Conservation (phyloP, 1,140 invertebrate species). For the Adelges cooleyi region DNA sequence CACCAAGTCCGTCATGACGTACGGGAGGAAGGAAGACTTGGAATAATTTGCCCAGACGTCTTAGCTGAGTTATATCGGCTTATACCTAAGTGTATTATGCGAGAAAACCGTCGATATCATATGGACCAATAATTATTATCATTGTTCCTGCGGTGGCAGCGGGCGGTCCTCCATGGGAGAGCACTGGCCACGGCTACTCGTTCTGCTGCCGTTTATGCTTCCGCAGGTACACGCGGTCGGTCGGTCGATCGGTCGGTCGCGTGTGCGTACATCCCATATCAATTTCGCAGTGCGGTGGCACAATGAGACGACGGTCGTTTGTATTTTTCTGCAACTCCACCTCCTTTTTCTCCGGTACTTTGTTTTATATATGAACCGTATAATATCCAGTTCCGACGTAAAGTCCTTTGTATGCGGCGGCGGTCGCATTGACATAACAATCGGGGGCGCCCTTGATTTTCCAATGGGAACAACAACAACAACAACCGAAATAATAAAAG, state of each 20-base stretch:
- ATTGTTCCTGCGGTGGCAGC: background rate
- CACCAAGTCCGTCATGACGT: no score
- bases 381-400: background rate
- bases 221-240: background rate
- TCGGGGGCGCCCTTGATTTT: no score
- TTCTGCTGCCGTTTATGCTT: background rate
- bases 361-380: no score
- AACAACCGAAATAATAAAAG: no score
- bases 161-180: constrained; percentile 17
- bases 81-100: no score
- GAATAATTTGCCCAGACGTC: no score
- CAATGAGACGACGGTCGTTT: background rate
- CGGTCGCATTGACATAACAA: background rate
- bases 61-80: no score
- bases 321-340: background rate
- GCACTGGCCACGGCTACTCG: background rate
- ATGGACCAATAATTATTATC: constrained; percentile 25
- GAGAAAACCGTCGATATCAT: no score
- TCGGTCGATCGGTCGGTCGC: no score
- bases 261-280: background rate
- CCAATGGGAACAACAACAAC: no score
- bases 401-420: background rate
- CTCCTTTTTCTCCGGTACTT: background rate
- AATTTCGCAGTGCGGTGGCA: background rate
- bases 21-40: no score